phyloP scores from a whole-genome alignment of 2,888 invertebrate genomes.

The Drosophila anomelani region DNA sequence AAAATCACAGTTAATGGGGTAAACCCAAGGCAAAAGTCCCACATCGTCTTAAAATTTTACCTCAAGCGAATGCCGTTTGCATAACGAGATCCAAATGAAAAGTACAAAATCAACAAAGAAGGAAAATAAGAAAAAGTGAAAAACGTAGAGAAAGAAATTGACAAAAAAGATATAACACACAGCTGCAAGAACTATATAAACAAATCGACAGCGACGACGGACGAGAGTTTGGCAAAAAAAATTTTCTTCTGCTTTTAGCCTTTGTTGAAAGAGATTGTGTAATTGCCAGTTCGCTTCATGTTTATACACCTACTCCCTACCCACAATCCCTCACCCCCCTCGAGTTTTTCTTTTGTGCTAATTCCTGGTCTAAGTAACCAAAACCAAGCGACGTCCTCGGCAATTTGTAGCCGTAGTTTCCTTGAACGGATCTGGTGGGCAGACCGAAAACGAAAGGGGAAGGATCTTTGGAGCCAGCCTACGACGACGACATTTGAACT shows the following conservation, averaged over 20 bases:
- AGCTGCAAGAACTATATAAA: conserved; percentile 24
- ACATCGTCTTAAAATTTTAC: conserved; percentile 50
- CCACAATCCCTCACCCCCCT: not conserved
- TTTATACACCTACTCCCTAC: conserved; percentile 49
- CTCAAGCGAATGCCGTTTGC: conserved; percentile 46
- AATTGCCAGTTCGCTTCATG: conserved; percentile 62
- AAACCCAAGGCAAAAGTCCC: conserved; percentile 1
- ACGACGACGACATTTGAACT: conserved; percentile 66
- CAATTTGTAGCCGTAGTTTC: conserved; percentile 32
- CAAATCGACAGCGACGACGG: conserved; percentile 53
- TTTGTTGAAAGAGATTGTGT: conserved; percentile 44
- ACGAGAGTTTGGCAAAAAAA: conserved; percentile 57
- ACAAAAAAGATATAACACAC: conserved; percentile 13
- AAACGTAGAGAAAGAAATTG: conserved; percentile 22
- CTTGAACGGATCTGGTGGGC: conserved; percentile 24
- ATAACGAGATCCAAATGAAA: conserved; percentile 36
- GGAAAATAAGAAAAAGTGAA: conserved; percentile 5
- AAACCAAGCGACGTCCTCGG: conserved; percentile 37
- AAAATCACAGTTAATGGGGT: conserved; percentile 25
- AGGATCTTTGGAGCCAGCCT: conserved; percentile 12
- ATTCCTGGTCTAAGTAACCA: conserved; percentile 45
- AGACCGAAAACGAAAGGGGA: conserved; percentile 5
- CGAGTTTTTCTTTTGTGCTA: conserved; percentile 25
- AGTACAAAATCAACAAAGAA: conserved; percentile 23
- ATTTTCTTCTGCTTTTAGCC: conserved; percentile 23